Conservation (phyloP, 30 jellyfish, hydroid and myxozoan genomes). For the Chironex yamaguchii region DNA sequence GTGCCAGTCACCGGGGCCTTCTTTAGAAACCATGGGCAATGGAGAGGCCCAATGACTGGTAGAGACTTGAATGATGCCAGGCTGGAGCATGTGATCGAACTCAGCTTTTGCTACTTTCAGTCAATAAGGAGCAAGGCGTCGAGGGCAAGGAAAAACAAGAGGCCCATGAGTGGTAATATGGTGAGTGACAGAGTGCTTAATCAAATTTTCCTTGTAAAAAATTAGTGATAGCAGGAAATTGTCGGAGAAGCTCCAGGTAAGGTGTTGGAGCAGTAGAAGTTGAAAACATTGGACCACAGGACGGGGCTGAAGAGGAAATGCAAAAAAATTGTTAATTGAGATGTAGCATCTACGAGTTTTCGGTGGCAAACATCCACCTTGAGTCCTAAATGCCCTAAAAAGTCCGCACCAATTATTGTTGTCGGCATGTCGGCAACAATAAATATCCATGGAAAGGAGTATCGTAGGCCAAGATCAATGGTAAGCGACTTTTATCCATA, state of each 20-base stretch:
- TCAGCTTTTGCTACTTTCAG: conserved; percentile 29
- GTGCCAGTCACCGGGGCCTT: conserved; percentile 48
- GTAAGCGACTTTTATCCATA: conserved; percentile 10
- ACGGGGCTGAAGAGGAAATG: background rate
- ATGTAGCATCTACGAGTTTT: background rate
- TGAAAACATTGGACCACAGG: conserved; percentile 4
- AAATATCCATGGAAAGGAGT: background rate
- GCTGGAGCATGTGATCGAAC: conserved; percentile 44
- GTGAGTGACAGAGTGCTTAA: conserved; percentile 33
- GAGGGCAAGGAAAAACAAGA: conserved; percentile 17
- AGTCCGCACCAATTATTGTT: conserved; percentile 43
- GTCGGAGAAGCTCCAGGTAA: background rate
- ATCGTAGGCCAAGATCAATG: no score
- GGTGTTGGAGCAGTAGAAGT: background rate
- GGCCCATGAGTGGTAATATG: conserved; percentile 8
- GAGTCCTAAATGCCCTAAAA: background rate
- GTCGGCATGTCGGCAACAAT: background rate
- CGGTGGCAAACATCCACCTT: conserved; percentile 10
- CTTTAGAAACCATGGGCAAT: no score
- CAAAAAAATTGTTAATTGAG: background rate
- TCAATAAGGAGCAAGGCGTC: conserved; percentile 21
- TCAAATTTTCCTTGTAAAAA: background rate
- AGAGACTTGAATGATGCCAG: conserved; percentile 4
- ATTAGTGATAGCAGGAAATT: background rate
- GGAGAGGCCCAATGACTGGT: no score